A percentile compares a stretch with the other conserved stretches of the same genome.
Evolutionary conservation across 1,140 invertebrate species (phyloP).

Genomic region (Drosophila littoralis): DNA sequence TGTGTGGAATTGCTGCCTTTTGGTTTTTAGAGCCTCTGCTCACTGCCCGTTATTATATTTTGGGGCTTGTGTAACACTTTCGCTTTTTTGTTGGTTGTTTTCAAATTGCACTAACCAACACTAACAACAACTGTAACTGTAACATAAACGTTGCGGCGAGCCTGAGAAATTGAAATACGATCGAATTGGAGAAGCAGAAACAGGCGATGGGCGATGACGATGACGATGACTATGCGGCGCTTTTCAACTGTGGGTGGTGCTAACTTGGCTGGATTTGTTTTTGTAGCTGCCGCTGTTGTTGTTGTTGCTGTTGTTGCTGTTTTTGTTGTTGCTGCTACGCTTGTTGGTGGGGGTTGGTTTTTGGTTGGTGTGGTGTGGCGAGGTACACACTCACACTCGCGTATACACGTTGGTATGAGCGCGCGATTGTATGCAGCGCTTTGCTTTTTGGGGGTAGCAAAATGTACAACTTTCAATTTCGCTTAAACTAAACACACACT

Average conservation of each 20-base stretch:
- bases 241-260: conserved; percentile 71
- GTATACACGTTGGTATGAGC: conserved; percentile 51
- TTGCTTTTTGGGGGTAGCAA: conserved; percentile 81
- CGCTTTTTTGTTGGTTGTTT: conserved; percentile 47
- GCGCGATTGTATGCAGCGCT: conserved; percentile 80
- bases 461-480: conserved; percentile 83
- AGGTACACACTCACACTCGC: conserved; percentile 47
- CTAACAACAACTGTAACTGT: conserved; percentile 24
- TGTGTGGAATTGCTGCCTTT: conserved; percentile 16
- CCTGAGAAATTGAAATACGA: conserved; percentile 41
- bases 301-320: conserved; percentile 54
- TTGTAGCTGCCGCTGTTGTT: conserved; percentile 46
- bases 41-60: conserved; percentile 27
- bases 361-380: conserved; percentile 64
- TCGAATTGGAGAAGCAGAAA: conserved; percentile 45
- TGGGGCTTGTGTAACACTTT: conserved; percentile 61
- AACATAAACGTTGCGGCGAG: conserved; percentile 34
- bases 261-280: conserved; percentile 41
- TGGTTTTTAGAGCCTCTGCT: conserved; percentile 25
- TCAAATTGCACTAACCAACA: conserved; percentile 54
- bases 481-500: conserved; percentile 78
- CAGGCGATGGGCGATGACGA: conserved; percentile 55
- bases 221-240: conserved; percentile 47
- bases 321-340: conserved; percentile 59
- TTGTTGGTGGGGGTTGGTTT: conserved; percentile 78